Evolutionary conservation across 1,140 invertebrate genomes (phyloP), one percentile per base, ranked within the genome.

Genomic region (Hylaeus volcanicus): DNA sequence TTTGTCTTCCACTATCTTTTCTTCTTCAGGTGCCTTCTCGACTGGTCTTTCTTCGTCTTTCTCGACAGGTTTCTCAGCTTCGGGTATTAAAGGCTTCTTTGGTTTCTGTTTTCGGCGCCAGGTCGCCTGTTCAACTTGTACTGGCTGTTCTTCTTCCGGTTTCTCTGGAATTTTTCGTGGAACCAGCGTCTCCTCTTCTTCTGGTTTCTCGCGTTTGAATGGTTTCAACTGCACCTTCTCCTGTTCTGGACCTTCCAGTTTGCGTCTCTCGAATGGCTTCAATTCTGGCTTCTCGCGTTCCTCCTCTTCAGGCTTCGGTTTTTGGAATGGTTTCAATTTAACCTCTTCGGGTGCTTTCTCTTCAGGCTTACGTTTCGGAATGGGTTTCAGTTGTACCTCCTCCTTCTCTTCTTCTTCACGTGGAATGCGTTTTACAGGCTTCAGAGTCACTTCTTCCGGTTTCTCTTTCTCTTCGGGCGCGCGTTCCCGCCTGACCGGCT

Each of bases 51-150:
- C 75, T 39, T 86, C 63, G 75, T 88, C 74, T 39, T 89, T 76
- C 85, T 88, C 61, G 11, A 84, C 61, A 71, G 76, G 71, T 65
- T 82, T 70, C 12, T 70, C 51, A 65, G 66, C 43, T 58, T 75
- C 41, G 5, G 56, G 6, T 11, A 70, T 70, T 77, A 41, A 14
- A 15, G 61, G 9, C 43, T 84, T 88, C 61, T 61, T 60, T 1
- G 74, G 68, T 41, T 95, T 94, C 5, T 94, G 84, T 66, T 91
- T 87, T 9, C 94, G 88, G 72, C 93, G 90, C 88, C 94, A 94
- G 4, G 82, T 64, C 48, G 41, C 55, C 65, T 81, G 56, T 6
- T 81, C 68, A 61, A 73, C 61, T 48, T 90, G 78, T 1, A 39
- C 63, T 2, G 75, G 78, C 41, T 75, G 66, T 43, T 88, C 74